Evolutionary conservation across 1,140 invertebrate species (phyloP), one percentile per base, ranked within the genome.

Genomic region (Drosophila funebris): DNA sequence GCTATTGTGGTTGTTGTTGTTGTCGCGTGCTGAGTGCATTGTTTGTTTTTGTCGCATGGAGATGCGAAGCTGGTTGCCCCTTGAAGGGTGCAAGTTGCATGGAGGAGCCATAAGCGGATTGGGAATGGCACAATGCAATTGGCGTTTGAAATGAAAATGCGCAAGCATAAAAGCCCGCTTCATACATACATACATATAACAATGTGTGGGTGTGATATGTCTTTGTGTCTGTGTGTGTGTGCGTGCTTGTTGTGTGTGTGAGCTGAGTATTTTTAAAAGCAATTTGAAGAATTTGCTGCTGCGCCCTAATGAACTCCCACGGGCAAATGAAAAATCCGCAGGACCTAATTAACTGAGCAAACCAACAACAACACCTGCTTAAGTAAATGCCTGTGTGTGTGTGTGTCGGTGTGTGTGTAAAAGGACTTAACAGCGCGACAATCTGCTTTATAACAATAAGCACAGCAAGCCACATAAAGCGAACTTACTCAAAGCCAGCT

Each of bases 91-190:
- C 37, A 13, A 22, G 31, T 16, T 33, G 50, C 57, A 60, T 60
- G 50, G 70, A 58, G 58, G 41, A 61, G 50, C 78, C 58, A 76
- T 87, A 87, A 87, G 82, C 82, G 83, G 82, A 87, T 87, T 88
- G 78, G 67, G 63, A 76, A 75, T 67, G 57, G 83, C 78, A 88
- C 83, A 87, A 87, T 87, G 82, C 82, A 85, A 75, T 82, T 75
- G 70, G 74, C 48, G 66, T 85, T 78, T 75, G 57, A 54, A 39
- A 87, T 69, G 58, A 72, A 82, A 78, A 74, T 61, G 62, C 69
- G 75, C 58, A 64, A 62, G 63, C 81, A 81, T 64, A 84, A 81
- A 71, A 77, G 64, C 69, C 58, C 77, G 62, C 36, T 9, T 41
- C 39, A 41, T 6, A 14, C 50, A 37, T 7, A 43, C 14, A 4